These are phyloP conservation scores for Xenotilapia leptura DNA, from an alignment of 2,113 vertebrate species.

Conservation along the genomic window DNA sequence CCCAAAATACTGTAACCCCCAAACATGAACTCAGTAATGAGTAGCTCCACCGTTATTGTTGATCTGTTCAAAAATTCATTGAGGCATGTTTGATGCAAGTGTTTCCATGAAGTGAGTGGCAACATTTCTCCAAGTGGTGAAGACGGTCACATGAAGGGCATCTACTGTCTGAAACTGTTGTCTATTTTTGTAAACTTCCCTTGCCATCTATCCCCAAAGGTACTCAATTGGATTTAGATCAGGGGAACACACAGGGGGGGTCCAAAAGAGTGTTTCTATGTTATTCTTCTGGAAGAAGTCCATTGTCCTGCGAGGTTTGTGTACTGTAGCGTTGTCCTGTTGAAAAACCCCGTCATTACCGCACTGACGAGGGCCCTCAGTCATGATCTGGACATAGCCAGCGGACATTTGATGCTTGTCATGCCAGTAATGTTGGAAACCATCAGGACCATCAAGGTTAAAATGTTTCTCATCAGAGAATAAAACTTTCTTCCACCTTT, in stretches of 20 bases:
- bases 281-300: not conserved
- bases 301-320: not conserved
- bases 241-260: not conserved
- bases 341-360: not conserved
- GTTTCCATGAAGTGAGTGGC: not conserved
- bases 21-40: too few species aligned
- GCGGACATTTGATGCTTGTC: not conserved
- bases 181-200: not conserved
- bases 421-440: not conserved
- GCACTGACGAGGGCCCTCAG: not conserved
- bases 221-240: not conserved
- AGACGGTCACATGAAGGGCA: not conserved
- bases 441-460: not conserved
- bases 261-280: not conserved
- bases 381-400: not conserved
- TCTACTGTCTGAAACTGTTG: not conserved
- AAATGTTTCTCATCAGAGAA: not conserved
- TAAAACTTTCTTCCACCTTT: not conserved
- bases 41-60: not conserved
- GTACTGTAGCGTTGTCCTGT: not conserved
- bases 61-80: not conserved
- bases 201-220: not conserved
- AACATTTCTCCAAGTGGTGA: not conserved
- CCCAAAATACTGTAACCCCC: too few species aligned
- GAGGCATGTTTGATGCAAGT: not conserved